Conservation (phyloP, 2,888 invertebrate genomes). For the Margaritifera margaritifera region DNA sequence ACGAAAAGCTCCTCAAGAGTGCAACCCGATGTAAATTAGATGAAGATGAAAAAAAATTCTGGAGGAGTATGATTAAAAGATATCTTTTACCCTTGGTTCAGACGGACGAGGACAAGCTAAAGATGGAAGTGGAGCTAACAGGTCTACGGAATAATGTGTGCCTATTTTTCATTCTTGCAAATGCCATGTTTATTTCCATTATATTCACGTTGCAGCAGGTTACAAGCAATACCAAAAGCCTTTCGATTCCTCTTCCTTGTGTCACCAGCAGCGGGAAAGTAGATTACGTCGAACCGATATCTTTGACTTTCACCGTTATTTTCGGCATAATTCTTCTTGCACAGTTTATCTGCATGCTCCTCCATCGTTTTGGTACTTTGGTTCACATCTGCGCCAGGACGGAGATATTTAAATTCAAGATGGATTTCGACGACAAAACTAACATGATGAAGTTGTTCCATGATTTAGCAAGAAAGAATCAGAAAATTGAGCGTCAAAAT, state of each 20-base stretch:
- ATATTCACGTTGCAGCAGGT: conserved; percentile 97
- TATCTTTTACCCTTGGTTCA: conserved; percentile 94
- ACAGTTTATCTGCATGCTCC: too few species aligned
- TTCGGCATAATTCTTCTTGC: conserved; percentile 6
- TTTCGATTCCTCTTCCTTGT: conserved; percentile 2
- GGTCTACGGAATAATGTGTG: conserved; percentile 90
- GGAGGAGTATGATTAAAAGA: conserved; percentile 94
- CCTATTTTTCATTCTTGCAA: conserved; percentile 91
- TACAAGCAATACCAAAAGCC: conserved; percentile 45
- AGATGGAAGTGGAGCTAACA: conserved; percentile 77
- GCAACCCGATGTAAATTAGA: conserved; percentile 76
- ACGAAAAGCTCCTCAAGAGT: not conserved
- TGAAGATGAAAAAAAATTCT: conserved; percentile 87
- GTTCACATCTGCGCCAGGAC: too few species aligned
- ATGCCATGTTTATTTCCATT: conserved; percentile 97
- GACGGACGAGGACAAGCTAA: conserved; percentile 81
- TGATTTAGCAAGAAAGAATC: too few species aligned
- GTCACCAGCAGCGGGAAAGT: not conserved
- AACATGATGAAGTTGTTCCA: too few species aligned
- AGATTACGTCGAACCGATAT: conserved; percentile 5
- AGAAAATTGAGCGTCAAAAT: too few species aligned
- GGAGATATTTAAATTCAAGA: too few species aligned
- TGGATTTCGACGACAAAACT: too few species aligned
- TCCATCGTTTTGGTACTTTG: too few species aligned
- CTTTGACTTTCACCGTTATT: conserved; percentile 4